Base-by-base conservation (phyloP, 2,888 invertebrate genomes). In the Lucinisca nassula region DNA sequence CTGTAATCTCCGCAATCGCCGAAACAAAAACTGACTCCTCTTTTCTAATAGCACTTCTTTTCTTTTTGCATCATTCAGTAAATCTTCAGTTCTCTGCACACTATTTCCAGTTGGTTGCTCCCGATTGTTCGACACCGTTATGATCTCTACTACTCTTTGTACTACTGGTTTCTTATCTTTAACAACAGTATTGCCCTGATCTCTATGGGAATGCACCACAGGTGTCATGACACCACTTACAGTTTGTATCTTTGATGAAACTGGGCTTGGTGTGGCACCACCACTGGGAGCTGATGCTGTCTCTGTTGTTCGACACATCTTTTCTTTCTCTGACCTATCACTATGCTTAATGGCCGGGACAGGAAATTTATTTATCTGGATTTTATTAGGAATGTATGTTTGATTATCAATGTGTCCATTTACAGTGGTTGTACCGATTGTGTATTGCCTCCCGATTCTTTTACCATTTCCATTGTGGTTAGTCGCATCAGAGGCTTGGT, bases 1-100 rank as follows among this genome's bases (percentile, higher is more conserved):
- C 95, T 98, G 98, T 35, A 98, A 96, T 95, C 98, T 98, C 21
- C 98, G 97, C 85, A 98, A 96, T 89, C 98, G 97, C 91, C 98
- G 97, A 92, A 98, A 95, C 79, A 98, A 96, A 95, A 98, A 98
- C 75, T 98, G 98, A 92, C 98, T 97, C 90, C 98, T 97, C 55
- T 86, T 96, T 97, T 92, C 91, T 27, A 91, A 85, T 49, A 91
- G 82, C 27, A 88, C 87, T 70, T 92, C 91, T 58, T 86, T 91
- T 67, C 84, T 75, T 35, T 76, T 67, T 24, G 86, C 79, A 76
- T 89, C 91, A 55, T 89, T 89, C n/a, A 84, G 81, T 17, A 91
- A 82, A 79, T 92, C 82, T 51, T 79, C 85, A 67, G 86, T 79
- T 49, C 77, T 81, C 24, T 49, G 79, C 51, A 78, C 74, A 79